phyloP scores from a whole-genome alignment of 2,797 vertebrate species.

The Tinamus major region DNA sequence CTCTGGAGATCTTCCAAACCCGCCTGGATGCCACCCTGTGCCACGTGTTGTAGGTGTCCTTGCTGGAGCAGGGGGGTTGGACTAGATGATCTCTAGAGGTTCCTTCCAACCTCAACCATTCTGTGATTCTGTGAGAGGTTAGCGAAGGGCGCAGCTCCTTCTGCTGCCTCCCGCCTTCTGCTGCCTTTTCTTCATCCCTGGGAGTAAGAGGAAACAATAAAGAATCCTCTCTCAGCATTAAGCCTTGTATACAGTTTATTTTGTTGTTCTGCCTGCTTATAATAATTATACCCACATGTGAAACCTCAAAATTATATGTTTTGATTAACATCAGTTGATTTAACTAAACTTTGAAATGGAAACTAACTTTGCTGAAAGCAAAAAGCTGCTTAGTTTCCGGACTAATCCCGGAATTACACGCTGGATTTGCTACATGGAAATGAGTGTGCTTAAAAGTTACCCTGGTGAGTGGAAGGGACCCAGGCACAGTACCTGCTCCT shows the following conservation, averaged over 20 bases:
- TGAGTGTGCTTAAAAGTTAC: conserved; percentile 44
- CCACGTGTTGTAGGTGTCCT: too few species aligned
- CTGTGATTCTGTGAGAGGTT: neutral
- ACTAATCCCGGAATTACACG: conserved; percentile 63
- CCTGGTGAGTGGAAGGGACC: neutral
- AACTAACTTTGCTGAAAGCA: conserved; percentile 52
- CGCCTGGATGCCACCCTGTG: too few species aligned
- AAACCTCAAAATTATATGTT: neutral
- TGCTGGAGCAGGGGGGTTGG: too few species aligned
- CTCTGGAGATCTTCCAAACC: too few species aligned
- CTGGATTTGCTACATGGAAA: conserved; percentile 56
- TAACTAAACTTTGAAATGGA: conserved; percentile 59
- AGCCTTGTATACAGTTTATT: neutral
- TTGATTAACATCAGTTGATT: conserved; percentile 32
- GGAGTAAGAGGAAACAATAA: neutral
- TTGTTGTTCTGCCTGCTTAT: neutral
- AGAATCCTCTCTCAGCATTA: neutral
- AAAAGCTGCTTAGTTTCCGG: conserved; percentile 47
- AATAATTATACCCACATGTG: neutral
- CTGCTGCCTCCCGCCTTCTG: neutral
- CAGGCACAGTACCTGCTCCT: neutral
- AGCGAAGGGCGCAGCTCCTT: neutral
- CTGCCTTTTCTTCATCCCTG: neutral
- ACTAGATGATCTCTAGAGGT: too few species aligned
- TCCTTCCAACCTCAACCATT: too few species aligned